These are phyloP conservation scores for Hippasteria phrygiana DNA, from an alignment of 53 echinoderm and acorn worm genomes.

Conservation along the genomic window DNA sequence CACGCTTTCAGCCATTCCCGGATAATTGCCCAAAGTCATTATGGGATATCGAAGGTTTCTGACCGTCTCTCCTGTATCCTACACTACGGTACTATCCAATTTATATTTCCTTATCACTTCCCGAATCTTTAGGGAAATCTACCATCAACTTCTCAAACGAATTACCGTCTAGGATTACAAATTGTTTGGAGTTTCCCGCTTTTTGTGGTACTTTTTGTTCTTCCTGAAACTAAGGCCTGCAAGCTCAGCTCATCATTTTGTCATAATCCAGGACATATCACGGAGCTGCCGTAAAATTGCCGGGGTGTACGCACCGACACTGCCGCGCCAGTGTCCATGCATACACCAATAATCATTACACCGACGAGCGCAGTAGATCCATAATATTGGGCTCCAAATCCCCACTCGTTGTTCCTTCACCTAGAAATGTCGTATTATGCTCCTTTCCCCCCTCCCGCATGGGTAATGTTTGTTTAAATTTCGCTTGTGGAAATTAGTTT, in stretches of 20 bases:
- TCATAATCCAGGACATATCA: not conserved
- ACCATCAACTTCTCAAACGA: no score
- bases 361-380: conserved; percentile 1
- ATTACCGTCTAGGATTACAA: no score
- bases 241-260: not conserved
- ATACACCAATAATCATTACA: not conserved
- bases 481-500: not conserved
- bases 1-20: no score
- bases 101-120: no score
- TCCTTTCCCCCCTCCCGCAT: not conserved
- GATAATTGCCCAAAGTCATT: no score
- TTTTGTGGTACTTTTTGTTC: not conserved
- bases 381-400: conserved; percentile 26
- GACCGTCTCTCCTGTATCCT: no score
- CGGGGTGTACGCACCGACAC: not conserved
- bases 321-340: not conserved
- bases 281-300: not conserved
- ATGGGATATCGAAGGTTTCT: no score
- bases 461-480: not conserved
- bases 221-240: not conserved
- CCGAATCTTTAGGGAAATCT: no score
- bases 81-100: no score
- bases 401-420: conserved; percentile 38
- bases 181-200: not conserved
- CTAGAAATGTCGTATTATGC: conserved; percentile 41